These are phyloP conservation scores for Falco concolor DNA, from an alignment of 2,797 vertebrate species.

Conservation along the genomic window DNA sequence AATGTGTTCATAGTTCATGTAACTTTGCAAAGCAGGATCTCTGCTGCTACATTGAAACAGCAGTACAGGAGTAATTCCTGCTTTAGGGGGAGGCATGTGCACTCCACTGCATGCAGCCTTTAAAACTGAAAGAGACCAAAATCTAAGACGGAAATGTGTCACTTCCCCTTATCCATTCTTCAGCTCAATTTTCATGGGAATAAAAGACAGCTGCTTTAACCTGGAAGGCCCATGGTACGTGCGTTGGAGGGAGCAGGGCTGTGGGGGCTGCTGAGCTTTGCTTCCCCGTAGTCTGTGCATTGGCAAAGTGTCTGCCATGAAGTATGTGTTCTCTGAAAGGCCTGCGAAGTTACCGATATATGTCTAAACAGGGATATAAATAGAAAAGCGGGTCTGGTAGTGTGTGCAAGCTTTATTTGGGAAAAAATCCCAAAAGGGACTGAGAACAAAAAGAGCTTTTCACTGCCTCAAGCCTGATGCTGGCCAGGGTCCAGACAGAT, in stretches of 20 bases:
- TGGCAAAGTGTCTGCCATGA: background rate
- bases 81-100: background rate
- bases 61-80: background rate
- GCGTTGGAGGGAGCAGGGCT: background rate
- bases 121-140: background rate
- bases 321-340: background rate
- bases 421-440: background rate
- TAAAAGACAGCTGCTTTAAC: background rate
- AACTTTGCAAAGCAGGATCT: background rate
- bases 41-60: background rate
- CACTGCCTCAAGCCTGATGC: background rate
- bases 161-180: background rate
- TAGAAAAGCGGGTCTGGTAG: background rate
- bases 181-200: background rate
- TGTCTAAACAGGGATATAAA: background rate
- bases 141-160: background rate
- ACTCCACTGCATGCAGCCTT: rapidly evolving
- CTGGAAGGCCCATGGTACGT: rapidly evolving
- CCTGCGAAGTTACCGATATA: background rate
- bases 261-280: background rate
- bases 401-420: background rate
- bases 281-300: background rate
- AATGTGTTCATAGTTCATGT: background rate
- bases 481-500: background rate
- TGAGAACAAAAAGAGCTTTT: conserved; percentile 1